A percentile compares a stretch with the other conserved stretches of the same genome.
Evolutionary conservation across 2,888 invertebrate genomes (phyloP).

Genomic region (Cryptus armator): DNA sequence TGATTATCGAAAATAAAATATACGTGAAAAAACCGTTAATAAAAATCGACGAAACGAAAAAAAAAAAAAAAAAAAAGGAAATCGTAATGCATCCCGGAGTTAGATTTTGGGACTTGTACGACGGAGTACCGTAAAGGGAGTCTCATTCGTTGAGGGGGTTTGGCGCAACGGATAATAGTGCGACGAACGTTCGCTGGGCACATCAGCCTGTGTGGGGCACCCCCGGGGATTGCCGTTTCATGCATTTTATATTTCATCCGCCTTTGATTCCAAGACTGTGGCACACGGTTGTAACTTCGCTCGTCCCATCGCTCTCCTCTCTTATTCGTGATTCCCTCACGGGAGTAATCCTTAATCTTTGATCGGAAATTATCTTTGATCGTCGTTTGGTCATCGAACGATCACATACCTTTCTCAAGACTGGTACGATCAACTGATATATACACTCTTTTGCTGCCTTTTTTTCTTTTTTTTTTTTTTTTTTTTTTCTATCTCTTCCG

Average conservation of each 20-base stretch:
- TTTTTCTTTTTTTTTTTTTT: conserved; percentile 12
- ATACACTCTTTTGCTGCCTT: conserved; percentile 22
- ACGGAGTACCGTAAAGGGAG: conserved; percentile 5
- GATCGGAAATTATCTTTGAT: conserved; percentile 84
- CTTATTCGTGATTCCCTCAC: conserved; percentile 63
- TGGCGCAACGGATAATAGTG: conserved; percentile 26
- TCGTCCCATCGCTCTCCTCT: not conserved
- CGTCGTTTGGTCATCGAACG: conserved; percentile 75
- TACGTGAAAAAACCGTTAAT: not conserved
- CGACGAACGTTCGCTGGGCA: conserved; percentile 18
- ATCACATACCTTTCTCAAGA: not conserved
- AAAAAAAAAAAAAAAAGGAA: not conserved
- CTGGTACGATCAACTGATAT: conserved; percentile 2
- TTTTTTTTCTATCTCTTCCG: conserved; percentile 27
- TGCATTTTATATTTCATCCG: conserved; percentile 84
- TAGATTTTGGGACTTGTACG: not conserved
- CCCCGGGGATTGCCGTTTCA: conserved; percentile 81
- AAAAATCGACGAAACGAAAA: not conserved
- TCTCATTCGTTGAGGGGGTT: not conserved
- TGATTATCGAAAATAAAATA: not conserved
- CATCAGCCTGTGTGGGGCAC: conserved; percentile 49
- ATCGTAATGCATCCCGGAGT: not conserved
- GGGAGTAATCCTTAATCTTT: conserved; percentile 83
- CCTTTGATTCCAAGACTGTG: conserved; percentile 82
- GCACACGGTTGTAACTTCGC: conserved; percentile 20